Percentiles rank a stretch among this genome's conserved stretches.
Conservation (phyloP, 1,140 invertebrate species). For the Apocrypta bakeri region DNA sequence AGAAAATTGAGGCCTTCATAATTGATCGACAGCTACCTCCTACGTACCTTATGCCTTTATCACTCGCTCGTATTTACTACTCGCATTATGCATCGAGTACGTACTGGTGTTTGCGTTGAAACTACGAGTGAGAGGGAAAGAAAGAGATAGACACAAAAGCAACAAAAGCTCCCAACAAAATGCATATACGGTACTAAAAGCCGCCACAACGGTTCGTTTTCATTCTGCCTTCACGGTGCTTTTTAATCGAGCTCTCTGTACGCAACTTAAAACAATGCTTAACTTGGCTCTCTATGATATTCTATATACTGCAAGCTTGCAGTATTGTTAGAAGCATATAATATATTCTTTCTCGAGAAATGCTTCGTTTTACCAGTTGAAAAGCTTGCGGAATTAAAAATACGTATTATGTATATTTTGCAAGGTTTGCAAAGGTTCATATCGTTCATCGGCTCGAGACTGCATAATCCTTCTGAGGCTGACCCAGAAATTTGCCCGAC, state of each 20-base stretch:
- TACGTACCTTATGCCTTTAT: not conserved
- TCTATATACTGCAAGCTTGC: not conserved
- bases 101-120: not conserved
- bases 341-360: not conserved
- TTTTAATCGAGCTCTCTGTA: not conserved
- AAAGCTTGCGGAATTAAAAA: too few relatives aligned
- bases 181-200: not conserved
- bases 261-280: not conserved
- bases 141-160: not conserved
- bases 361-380: not conserved
- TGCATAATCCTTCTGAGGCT: too few relatives aligned
- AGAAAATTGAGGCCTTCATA: slow-evolving; percentile 21
- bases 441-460: too few relatives aligned
- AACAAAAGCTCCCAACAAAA: not conserved
- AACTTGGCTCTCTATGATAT: not conserved
- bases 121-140: not conserved
- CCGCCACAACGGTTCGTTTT: not conserved
- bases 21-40: slow-evolving; percentile 11
- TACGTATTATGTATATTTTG: too few relatives aligned
- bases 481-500: not conserved
- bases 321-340: slow-evolving; percentile 7
- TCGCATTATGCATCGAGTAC: not conserved
- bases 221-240: not conserved
- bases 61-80: not conserved
- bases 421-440: too few relatives aligned